Evolutionary conservation across 2,888 invertebrate species (phyloP).

Genomic region (Orgyia antiqua): DNA sequence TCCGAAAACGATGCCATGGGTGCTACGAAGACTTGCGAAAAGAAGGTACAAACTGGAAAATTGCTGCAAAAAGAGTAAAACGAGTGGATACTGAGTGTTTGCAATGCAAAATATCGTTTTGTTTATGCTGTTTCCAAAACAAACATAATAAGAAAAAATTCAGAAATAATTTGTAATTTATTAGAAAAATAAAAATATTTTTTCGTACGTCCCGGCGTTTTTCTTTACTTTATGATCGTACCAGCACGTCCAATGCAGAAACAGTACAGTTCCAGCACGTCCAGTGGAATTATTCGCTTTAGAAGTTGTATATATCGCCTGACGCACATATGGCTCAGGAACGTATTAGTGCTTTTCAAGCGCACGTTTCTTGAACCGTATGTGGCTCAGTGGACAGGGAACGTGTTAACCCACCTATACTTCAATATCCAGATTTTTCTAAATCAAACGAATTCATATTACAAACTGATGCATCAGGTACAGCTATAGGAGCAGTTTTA

Average conservation of each 20-base stretch:
- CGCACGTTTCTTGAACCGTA: slow-evolving; percentile 2
- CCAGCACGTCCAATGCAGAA: no score
- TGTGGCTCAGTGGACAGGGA: slow-evolving; percentile 3
- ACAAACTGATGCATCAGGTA: neutral
- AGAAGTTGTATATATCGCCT: slow-evolving; percentile 11
- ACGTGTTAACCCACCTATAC: slow-evolving; percentile 1
- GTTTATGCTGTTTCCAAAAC: no score
- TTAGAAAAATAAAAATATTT: no score
- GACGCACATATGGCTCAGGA: slow-evolving; percentile 13
- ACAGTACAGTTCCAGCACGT: no score
- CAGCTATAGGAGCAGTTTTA: neutral
- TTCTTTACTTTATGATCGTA: no score
- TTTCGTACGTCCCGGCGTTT: no score
- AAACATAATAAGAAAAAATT: no score
- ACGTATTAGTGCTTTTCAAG: slow-evolving; percentile 6
- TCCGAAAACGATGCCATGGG: slow-evolving; percentile 15
- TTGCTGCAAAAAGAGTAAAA: no score
- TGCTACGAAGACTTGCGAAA: slow-evolving; percentile 15
- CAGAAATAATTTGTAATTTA: no score
- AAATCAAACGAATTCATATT: neutral
- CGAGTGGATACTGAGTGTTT: slow-evolving; percentile 17
- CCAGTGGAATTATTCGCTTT: no score
- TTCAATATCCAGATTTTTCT: neutral
- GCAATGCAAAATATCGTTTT: slow-evolving; percentile 21
- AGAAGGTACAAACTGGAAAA: slow-evolving; percentile 9